These are phyloP conservation scores for Macrotrachela quadricornifera DNA, from an alignment of 1,140 invertebrate species.

Conservation along the genomic window DNA sequence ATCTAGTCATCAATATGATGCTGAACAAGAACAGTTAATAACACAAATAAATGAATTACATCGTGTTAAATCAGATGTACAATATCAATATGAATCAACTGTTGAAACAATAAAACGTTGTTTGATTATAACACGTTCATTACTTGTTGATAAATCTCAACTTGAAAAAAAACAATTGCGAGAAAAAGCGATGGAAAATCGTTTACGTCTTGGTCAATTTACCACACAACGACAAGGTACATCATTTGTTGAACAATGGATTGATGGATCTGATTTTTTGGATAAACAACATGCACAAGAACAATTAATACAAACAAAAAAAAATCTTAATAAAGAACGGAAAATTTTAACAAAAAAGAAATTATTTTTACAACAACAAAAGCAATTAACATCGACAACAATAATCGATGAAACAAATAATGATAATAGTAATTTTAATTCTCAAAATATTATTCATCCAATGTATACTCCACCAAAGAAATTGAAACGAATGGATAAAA, in stretches of 20 bases:
- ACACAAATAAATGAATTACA: too few relatives aligned
- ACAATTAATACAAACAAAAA: constrained; percentile 74
- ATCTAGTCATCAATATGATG: too few relatives aligned
- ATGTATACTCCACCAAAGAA: too few relatives aligned
- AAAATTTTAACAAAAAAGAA: constrained; percentile 79
- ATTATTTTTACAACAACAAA: neutral
- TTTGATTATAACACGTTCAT: neutral
- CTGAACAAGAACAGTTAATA: too few relatives aligned
- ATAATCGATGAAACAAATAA: too few relatives aligned
- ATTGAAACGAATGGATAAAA: too few relatives aligned
- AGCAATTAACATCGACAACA: too few relatives aligned
- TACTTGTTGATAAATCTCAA: constrained; percentile 5
- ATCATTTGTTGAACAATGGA: constrained; percentile 98
- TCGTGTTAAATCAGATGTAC: too few relatives aligned
- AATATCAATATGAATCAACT: too few relatives aligned
- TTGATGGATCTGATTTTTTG: constrained; percentile 55
- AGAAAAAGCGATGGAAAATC: constrained; percentile 95
- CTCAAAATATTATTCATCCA: too few relatives aligned
- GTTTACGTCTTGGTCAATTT: constrained; percentile 87
- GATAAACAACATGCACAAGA: constrained; percentile 41
- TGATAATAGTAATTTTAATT: too few relatives aligned
- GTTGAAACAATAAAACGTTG: too few relatives aligned
- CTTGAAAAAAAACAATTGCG: constrained; percentile 72
- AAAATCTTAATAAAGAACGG: constrained; percentile 88
- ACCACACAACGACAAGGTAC: constrained; percentile 90